Conservation (phyloP, 2,113 vertebrate species). For the Anhinga rufa region DNA sequence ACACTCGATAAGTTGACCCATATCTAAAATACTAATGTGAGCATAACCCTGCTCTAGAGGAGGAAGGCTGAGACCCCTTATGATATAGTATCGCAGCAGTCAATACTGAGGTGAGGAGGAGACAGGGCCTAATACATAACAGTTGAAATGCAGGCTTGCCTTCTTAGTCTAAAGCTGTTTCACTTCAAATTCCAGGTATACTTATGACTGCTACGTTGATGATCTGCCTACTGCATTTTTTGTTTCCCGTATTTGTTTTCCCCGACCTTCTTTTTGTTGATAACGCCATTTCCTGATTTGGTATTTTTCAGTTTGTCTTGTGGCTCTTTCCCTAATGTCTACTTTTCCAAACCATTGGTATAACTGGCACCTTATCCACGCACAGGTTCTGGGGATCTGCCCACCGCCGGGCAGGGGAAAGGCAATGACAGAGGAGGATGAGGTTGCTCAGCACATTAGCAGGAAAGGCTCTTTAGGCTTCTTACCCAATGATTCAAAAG, state of each 20-base stretch:
- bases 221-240: neutral
- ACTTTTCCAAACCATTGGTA: accelerated
- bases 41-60: neutral
- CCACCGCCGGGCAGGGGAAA: neutral
- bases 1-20: neutral
- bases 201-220: accelerated
- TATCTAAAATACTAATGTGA: neutral
- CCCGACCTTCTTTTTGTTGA: neutral
- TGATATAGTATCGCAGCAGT: neutral
- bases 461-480: neutral
- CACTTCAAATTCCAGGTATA: neutral
- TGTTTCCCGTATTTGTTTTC: neutral
- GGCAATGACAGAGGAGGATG: neutral
- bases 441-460: neutral
- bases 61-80: neutral
- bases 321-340: neutral
- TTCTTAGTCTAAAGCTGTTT: neutral
- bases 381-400: neutral
- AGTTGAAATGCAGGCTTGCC: neutral
- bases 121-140: neutral
- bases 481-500: neutral
- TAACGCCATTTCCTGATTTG: neutral
- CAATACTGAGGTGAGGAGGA: neutral
- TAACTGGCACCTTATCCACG: neutral
- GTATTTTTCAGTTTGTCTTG: accelerated